Conservation (phyloP, 2,113 vertebrate genomes). For the Tachysurus fulvidraco region DNA sequence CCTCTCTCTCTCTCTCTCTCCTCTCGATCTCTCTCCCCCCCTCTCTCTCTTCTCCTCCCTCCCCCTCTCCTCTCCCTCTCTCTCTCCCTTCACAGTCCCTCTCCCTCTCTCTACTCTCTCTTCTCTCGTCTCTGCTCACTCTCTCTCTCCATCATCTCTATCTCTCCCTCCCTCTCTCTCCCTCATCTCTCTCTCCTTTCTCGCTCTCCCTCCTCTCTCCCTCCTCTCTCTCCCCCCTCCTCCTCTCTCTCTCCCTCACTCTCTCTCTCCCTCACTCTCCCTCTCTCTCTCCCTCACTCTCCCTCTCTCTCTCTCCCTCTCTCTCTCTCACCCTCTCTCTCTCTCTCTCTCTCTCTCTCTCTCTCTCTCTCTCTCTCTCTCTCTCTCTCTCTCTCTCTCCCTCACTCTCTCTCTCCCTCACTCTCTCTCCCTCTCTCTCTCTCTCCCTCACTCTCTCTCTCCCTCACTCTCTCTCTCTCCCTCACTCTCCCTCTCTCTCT, state of each 20-base stretch:
- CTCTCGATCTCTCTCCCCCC: rapidly evolving
- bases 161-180: not conserved
- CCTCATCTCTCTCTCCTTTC: not conserved
- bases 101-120: not conserved
- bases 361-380: not conserved
- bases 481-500: not conserved
- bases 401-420: not conserved
- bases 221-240: not conserved
- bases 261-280: not conserved
- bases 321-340: not conserved
- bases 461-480: too few relatives aligned
- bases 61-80: not conserved
- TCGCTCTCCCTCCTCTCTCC: not conserved
- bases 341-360: not conserved
- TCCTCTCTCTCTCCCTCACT: not conserved
- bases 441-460: not conserved
- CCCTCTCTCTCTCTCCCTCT: not conserved
- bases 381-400: not conserved
- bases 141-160: not conserved
- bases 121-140: not conserved
- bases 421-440: not conserved
- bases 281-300: not conserved
- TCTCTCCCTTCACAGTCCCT: too few relatives aligned
- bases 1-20: rapidly evolving
- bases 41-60: not conserved